Conservation (phyloP, 2,113 vertebrate species). For the Corydoras sp. region DNA sequence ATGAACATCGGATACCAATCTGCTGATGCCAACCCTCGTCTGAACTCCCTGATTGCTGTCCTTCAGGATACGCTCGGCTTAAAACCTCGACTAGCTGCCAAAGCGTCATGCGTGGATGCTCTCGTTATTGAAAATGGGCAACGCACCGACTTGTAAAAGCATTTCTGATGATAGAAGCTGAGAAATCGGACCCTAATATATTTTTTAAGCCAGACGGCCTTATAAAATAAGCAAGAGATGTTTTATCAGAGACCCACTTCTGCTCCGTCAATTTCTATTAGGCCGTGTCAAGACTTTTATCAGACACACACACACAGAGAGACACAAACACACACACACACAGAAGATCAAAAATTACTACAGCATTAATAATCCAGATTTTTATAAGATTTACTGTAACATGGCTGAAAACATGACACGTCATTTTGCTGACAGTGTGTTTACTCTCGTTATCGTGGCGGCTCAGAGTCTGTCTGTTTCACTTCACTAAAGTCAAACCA, state of each 20-base stretch:
- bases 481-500: no score
- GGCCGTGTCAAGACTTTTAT: constrained; percentile 20
- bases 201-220: constrained; percentile 23
- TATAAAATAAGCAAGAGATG: constrained; percentile 23
- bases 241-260: constrained; percentile 22
- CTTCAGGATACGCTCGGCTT: constrained; percentile 9
- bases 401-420: no score
- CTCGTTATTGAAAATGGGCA: constrained; percentile 8
- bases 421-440: no score
- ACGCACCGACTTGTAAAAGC: constrained; percentile 22
- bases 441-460: no score
- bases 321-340: no score
- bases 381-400: no score
- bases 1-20: constrained; percentile 11
- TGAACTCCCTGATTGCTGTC: constrained; percentile 9
- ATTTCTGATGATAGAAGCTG: constrained; percentile 17
- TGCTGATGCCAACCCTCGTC: neutral
- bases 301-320: constrained; percentile 6
- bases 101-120: constrained; percentile 19
- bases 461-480: no score
- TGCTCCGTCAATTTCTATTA: constrained; percentile 25
- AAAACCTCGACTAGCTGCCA: constrained; percentile 25
- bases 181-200: constrained; percentile 23
- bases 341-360: no score
- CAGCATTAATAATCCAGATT: no score